These are phyloP conservation scores for Ophioninae sp. DNA, from an alignment of 2,888 invertebrate genomes.

Conservation along the genomic window DNA sequence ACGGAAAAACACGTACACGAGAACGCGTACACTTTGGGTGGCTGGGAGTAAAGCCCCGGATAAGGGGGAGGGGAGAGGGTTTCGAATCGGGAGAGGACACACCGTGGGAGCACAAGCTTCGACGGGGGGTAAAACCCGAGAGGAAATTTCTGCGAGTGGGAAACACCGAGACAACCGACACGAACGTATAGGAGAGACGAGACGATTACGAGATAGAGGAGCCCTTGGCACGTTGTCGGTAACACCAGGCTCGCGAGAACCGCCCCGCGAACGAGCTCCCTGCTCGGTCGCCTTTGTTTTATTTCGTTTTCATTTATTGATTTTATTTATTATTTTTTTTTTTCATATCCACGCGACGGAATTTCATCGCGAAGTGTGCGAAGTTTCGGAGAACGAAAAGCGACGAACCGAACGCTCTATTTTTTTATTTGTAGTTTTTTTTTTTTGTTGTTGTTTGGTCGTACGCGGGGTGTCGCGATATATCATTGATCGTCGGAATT, in stretches of 20 bases:
- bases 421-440: conserved; percentile 5
- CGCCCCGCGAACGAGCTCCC: too few relatives aligned
- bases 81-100: conserved; percentile 73
- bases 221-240: conserved; percentile 56
- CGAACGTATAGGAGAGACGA: conserved; percentile 47
- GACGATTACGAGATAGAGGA: conserved; percentile 56
- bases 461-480: conserved; percentile 38
- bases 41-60: conserved; percentile 54
- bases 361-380: conserved; percentile 37
- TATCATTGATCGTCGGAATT: conserved; percentile 44
- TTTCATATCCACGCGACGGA: background rate
- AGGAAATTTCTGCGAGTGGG: conserved; percentile 69
- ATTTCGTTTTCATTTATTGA: too few relatives aligned
- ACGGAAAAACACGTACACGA: conserved; percentile 28
- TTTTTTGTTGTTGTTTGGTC: background rate
- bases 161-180: conserved; percentile 64
- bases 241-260: conserved; percentile 33
- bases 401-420: too few relatives aligned
- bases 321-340: background rate
- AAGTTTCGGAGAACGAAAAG: background rate
- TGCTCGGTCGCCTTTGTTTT: too few relatives aligned
- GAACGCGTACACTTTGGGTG: conserved; percentile 51
- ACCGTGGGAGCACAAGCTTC: conserved; percentile 68
- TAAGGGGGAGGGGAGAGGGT: conserved; percentile 71
- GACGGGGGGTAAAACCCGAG: conserved; percentile 68